phyloP scores from a whole-genome alignment of 1,140 invertebrate genomes.

The Sarcophaga peregrina region DNA sequence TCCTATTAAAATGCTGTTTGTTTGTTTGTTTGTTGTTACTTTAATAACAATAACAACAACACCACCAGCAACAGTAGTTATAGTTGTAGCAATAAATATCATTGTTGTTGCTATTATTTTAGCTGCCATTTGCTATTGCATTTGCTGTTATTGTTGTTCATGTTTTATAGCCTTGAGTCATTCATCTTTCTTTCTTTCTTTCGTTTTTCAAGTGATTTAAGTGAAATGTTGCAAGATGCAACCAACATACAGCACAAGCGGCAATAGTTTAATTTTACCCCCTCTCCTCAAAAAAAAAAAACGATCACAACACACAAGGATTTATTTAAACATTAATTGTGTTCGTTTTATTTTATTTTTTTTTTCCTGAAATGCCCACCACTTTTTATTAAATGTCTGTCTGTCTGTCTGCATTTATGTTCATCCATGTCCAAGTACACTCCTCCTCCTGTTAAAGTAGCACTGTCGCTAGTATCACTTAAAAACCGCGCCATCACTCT shows the following conservation, averaged over 20 bases:
- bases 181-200: not conserved
- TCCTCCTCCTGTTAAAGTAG: not conserved
- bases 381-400: not conserved
- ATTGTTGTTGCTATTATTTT: not conserved
- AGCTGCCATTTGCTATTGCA: not conserved
- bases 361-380: not conserved
- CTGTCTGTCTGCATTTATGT: too few species aligned
- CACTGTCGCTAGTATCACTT: not conserved
- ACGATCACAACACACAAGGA: not conserved
- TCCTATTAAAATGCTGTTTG: conserved; percentile 39
- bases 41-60: not conserved
- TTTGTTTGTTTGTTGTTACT: not conserved
- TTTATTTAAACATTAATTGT: not conserved
- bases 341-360: not conserved
- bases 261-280: conserved; percentile 27
- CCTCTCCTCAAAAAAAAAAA: conserved; percentile 12
- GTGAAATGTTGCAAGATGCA: conserved; percentile 10
- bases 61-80: not conserved
- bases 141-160: not conserved
- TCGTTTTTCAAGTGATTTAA: conserved; percentile 1
- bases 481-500: not conserved
- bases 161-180: conserved; percentile 10
- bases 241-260: not conserved
- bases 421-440: not conserved
- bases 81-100: not conserved